phyloP scores from a whole-genome alignment of 35 echinoderm and acorn worm genomes.

The Apostichopus californicus region DNA sequence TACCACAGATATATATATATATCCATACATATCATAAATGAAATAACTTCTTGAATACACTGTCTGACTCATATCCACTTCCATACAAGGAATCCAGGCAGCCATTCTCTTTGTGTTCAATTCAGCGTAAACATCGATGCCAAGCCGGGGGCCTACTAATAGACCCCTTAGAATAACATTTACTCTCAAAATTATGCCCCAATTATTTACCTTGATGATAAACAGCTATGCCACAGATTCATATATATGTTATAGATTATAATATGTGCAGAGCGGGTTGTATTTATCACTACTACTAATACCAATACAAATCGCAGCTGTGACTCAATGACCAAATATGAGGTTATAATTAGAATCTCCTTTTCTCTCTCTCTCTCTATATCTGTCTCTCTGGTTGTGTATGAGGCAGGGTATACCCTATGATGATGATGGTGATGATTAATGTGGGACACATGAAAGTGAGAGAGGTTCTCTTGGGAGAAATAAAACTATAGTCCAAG shows the following conservation, averaged over 20 bases:
- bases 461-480: conserved; percentile 3
- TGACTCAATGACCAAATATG: not conserved
- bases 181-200: not conserved
- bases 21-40: too few relatives aligned
- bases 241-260: not conserved
- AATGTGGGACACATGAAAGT: conserved; percentile 28
- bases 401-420: not conserved
- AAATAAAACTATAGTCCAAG: not conserved
- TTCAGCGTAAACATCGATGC: too few relatives aligned
- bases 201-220: not conserved
- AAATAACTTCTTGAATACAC: too few relatives aligned
- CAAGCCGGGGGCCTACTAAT: not conserved
- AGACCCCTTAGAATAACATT: not conserved
- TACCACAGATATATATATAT: too few relatives aligned
- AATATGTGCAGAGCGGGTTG: not conserved
- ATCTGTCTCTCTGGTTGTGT: not conserved
- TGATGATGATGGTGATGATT: not conserved
- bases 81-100: not conserved
- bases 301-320: too few relatives aligned
- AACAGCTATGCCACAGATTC: not conserved
- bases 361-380: not conserved
- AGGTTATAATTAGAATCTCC: not conserved
- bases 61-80: not conserved
- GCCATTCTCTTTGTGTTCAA: not conserved
- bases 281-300: too few relatives aligned